A percentile compares a stretch with the other conserved stretches of the same genome.
phyloP scores from a whole-genome alignment of 2,888 invertebrate species.

The Cybosia mesomella region DNA sequence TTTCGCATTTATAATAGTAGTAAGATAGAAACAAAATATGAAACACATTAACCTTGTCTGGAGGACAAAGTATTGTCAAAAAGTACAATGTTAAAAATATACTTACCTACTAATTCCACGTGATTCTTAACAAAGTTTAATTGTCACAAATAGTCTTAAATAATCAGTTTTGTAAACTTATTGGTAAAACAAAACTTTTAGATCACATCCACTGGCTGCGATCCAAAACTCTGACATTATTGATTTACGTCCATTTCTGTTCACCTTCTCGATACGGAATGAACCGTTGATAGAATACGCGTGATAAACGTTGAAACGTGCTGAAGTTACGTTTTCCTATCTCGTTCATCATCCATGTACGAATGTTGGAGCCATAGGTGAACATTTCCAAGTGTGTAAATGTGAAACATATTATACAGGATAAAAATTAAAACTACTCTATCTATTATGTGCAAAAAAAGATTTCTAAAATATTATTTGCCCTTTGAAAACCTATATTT shows the following conservation, averaged over 20 bases:
- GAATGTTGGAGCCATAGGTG: constrained; percentile 33
- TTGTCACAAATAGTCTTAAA: neutral
- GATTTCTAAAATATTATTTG: too few species aligned
- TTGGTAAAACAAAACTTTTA: constrained; percentile 31
- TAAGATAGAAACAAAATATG: too few species aligned
- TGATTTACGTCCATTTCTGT: constrained; percentile 50
- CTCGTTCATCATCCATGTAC: constrained; percentile 40
- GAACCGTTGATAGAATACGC: constrained; percentile 40
- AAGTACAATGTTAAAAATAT: too few species aligned
- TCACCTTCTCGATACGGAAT: constrained; percentile 49
- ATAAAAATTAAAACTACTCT: neutral
- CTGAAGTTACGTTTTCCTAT: constrained; percentile 29
- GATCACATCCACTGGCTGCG: constrained; percentile 42
- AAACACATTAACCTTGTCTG: too few species aligned
- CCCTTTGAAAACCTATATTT: too few species aligned
- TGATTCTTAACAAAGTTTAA: neutral
- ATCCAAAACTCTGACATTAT: constrained; percentile 46
- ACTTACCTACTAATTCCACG: neutral
- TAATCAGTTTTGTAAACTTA: constrained; percentile 1
- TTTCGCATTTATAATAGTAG: too few species aligned
- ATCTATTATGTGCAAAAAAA: too few species aligned
- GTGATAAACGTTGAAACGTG: constrained; percentile 41
- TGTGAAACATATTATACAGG: neutral
- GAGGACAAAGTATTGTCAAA: too few species aligned
- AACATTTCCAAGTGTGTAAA: constrained; percentile 38